Base-by-base conservation (phyloP, 2,113 vertebrate genomes). In the Amazona guildingii region DNA sequence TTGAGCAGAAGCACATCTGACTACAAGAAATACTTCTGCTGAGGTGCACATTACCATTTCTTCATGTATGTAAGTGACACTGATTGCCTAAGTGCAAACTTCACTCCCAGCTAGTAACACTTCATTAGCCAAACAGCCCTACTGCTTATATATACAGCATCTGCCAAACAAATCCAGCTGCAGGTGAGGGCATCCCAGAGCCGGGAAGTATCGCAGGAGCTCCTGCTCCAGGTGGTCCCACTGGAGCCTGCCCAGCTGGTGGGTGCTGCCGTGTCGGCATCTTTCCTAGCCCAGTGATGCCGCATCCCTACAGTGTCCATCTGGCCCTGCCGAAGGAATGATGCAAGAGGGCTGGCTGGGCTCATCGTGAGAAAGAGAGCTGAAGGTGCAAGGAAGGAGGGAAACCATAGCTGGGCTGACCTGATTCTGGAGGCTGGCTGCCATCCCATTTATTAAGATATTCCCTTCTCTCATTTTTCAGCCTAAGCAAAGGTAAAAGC, bases 391-490 rank as follows among this genome's bases (percentile, higher is more conserved):
- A 86, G 61, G 31, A 93, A 57, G 21, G 73, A 86, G 52, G 73
- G 80, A 21, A 83, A 55, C 1, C 39, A 37, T 31, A 46, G 64
- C 86, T 44, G 51, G 55, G 77, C 54, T 84, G 94, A 86, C 94
- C 95, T 73, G 76, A 57, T 92, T 96, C 75, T 49, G 88, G 84
- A 84, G 76, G 62, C 8, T 94, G 86, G 73, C 80, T 66, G 69
- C 63, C 66, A 41, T 67, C 35, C 83, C 90, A 88, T 75, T 92
- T 77, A 73, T 54, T 48, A 23, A 81, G 80, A 59, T 61, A 68
- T n/a, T 48, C 52, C 51, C 68, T 68, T 75, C 73, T 27, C 66
- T 46, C 23, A 3, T 62, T 88, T 43, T 31, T 18, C 55, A 52
- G 86, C 68, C 83, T 27, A 44, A 43, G 6, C 46, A 68, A 74